These are phyloP conservation scores for Rousettus leschenaultii DNA, from an alignment of 2,113 vertebrate species.

Conservation along the genomic window DNA sequence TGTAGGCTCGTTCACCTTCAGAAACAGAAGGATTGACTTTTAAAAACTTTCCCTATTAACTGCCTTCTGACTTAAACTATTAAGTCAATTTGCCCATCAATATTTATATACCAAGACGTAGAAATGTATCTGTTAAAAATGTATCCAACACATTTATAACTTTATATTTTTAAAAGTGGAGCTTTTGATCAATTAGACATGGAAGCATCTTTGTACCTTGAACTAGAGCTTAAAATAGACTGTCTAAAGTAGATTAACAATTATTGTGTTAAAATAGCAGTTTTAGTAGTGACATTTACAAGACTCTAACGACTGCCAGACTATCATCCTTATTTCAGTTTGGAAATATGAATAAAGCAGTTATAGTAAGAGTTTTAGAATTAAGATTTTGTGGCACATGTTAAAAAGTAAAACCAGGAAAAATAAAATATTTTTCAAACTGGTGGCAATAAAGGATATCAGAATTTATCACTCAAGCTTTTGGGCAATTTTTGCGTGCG, in stretches of 20 bases:
- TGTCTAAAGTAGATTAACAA: neutral
- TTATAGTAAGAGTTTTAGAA: neutral
- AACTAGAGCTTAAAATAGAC: neutral
- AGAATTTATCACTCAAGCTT: conserved; percentile 34
- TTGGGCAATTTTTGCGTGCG: conserved; percentile 36
- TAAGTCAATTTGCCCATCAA: neutral
- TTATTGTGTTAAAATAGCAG: neutral
- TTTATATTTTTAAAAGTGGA: conserved; percentile 5
- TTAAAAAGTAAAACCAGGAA: neutral
- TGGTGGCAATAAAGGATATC: neutral
- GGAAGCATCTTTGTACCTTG: neutral
- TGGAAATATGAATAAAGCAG: neutral
- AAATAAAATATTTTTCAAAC: conserved; percentile 11
- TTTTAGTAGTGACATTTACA: neutral
- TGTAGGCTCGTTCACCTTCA: neutral
- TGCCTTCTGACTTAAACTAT: neutral
- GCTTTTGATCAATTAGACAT: neutral
- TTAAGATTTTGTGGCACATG: neutral
- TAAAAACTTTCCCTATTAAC: neutral
- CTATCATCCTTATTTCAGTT: neutral
- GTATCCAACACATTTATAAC: neutral
- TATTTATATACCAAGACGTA: conserved; percentile 4
- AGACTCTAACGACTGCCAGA: neutral
- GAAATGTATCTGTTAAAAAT: neutral
- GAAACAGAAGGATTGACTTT: conserved; percentile 9